These are phyloP conservation scores for Bradypus variegatus DNA, from an alignment of 2,797 vertebrate species.

Conservation along the genomic window DNA sequence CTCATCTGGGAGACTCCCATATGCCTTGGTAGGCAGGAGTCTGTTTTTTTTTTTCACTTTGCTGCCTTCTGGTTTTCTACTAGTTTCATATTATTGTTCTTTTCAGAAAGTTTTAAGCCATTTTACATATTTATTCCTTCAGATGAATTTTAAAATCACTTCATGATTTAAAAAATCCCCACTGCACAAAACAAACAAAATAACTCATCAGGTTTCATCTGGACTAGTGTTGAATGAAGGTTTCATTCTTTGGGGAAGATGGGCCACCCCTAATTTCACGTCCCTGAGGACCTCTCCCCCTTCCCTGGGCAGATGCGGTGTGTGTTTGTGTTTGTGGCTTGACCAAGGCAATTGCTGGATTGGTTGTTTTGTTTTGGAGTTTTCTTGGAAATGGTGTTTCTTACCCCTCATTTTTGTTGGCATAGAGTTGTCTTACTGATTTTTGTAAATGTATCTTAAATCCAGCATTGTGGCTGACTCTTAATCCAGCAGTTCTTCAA, in stretches of 20 bases:
- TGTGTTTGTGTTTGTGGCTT: fast-evolving
- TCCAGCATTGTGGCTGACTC: too few species aligned
- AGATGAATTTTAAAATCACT: background rate
- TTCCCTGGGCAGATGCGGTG: background rate
- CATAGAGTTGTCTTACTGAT: background rate
- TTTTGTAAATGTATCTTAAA: too few species aligned
- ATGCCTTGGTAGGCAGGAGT: too few species aligned
- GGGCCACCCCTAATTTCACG: background rate
- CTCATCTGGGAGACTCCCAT: background rate
- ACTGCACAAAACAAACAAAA: background rate
- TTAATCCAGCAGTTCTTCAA: fast-evolving
- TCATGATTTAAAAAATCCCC: background rate
- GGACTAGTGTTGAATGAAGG: background rate
- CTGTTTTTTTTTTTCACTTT: background rate
- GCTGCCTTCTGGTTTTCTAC: background rate
- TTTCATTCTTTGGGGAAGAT: background rate
- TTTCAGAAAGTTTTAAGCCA: background rate
- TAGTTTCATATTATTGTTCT: background rate
- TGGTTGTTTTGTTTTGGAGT: background rate
- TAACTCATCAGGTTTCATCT: background rate
- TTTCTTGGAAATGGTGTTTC: background rate
- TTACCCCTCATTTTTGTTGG: background rate
- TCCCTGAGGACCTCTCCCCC: fast-evolving
- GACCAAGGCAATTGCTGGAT: background rate
- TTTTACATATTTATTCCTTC: background rate